Evolutionary conservation across 2,888 invertebrate genomes (phyloP), one percentile per base, ranked within the genome.

Genomic region (Disparrhopalites patrizii): DNA sequence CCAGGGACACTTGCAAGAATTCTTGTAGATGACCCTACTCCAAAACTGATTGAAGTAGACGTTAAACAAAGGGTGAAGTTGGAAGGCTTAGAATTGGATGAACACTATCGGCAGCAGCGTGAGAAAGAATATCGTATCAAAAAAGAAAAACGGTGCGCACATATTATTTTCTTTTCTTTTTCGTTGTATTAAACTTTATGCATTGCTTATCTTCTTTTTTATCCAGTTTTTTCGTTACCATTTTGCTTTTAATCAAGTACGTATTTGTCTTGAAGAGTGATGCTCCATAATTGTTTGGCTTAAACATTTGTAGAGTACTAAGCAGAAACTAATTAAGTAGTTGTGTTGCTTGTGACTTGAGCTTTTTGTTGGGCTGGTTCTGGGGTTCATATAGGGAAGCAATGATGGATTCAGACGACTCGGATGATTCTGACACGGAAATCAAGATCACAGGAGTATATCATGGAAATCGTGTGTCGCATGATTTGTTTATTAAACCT

Each of bases 401-500:
- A 52, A 68, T 72, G 62, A 66, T 73, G 67, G 74, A 75, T 30
- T 73, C 70, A 55, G 75, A 70, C 27, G 77, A 78, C 61, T 81
- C 86, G 56, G 91, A 91, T 0, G 92, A 92, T 77, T 89, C 89
- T 0, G 91, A 90, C 67, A 88, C 88, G 67, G 92, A 92, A 76
- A 84, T 90, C 64, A 91, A 90, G 80, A 90, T 90, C 85, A 88
- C 87, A 79, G 86, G 90, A 57, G 86, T 87, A 1, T 81, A 81
- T 4, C 85, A 84, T 77, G 92, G 92, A 0, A 87, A 70, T 65
- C 66, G 71, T 36, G 68, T 74, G 18, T 70, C 90, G 58, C 94
- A 96, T 79, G 95, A 96, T 80, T 87, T 91, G 76, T 89, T 89
- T 40, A 91, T 90, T n/a, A 86, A 90, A 28, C 86, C 86, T 66